Evolutionary conservation across 2,888 invertebrate genomes (phyloP).

Genomic region (Seira sanloemensis): DNA sequence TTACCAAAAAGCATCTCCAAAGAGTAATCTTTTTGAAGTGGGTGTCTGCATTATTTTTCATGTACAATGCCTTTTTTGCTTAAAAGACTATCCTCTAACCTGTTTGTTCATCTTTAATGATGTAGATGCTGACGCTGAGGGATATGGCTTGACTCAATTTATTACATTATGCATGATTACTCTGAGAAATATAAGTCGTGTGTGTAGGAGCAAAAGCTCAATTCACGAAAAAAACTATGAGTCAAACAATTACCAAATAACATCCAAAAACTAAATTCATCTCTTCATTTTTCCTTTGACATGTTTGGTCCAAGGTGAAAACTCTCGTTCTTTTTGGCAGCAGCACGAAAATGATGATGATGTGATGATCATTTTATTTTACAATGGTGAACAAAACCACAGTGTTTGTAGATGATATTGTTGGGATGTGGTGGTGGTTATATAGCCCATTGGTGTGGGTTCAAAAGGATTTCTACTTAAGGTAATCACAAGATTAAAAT

Average conservation of each 20-base stretch:
- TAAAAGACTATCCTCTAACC: not conserved
- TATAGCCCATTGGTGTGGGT: not conserved
- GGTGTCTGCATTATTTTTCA: not conserved
- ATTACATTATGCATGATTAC: not conserved
- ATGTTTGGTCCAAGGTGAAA: constrained; percentile 49
- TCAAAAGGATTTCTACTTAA: not conserved
- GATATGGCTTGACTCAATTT: not conserved
- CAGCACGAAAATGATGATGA: constrained; percentile 16
- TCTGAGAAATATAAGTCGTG: not conserved
- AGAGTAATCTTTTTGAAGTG: not conserved
- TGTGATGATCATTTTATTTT: not conserved
- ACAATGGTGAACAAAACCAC: not conserved
- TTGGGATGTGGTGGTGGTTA: not conserved
- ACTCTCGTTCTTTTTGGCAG: constrained; percentile 21
- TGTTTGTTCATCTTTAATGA: not conserved
- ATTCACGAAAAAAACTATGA: constrained; percentile 16
- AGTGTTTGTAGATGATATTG: not conserved
- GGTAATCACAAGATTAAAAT: not conserved
- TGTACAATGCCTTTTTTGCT: not conserved
- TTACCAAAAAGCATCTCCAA: not conserved
- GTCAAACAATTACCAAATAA: constrained; percentile 47
- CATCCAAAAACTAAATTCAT: constrained; percentile 34
- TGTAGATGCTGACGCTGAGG: not conserved
- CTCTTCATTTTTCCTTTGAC: constrained; percentile 18
- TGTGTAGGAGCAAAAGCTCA: not conserved